Evolutionary conservation across 2,888 invertebrate species (phyloP).

Genomic region (Dexiosoma caninum): DNA sequence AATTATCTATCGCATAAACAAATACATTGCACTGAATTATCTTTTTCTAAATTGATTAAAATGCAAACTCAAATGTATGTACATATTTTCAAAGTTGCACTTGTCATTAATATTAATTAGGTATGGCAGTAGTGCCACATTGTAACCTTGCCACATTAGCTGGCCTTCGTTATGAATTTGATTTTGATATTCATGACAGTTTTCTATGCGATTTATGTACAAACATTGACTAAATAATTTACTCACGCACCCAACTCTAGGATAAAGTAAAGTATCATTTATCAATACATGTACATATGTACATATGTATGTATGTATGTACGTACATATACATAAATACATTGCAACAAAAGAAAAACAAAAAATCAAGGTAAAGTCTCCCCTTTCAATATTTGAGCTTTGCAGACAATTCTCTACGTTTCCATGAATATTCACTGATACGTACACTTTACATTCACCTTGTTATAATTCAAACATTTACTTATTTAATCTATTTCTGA

Average conservation of each 20-base stretch:
- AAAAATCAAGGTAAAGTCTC: neutral
- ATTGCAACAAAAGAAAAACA: too few species aligned
- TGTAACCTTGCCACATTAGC: conserved; percentile 11
- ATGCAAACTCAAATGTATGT: neutral
- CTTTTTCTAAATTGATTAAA: neutral
- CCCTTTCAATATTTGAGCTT: neutral
- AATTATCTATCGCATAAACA: too few species aligned
- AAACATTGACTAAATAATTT: too few species aligned
- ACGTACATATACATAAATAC: too few species aligned
- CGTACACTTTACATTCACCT: neutral
- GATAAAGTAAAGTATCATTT: too few species aligned
- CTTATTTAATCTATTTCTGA: neutral
- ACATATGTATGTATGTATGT: too few species aligned
- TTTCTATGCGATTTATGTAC: neutral
- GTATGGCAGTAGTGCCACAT: neutral
- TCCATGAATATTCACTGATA: neutral
- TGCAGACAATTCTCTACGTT: neutral
- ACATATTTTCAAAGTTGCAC: neutral
- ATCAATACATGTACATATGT: too few species aligned
- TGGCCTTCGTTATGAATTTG: neutral
- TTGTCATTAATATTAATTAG: neutral
- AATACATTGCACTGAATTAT: too few species aligned
- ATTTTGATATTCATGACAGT: neutral
- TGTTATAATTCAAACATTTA: neutral
- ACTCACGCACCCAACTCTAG: too few species aligned